Evolutionary conservation across 2,888 invertebrate genomes (phyloP).

Genomic region (Acrobasis repandana): DNA sequence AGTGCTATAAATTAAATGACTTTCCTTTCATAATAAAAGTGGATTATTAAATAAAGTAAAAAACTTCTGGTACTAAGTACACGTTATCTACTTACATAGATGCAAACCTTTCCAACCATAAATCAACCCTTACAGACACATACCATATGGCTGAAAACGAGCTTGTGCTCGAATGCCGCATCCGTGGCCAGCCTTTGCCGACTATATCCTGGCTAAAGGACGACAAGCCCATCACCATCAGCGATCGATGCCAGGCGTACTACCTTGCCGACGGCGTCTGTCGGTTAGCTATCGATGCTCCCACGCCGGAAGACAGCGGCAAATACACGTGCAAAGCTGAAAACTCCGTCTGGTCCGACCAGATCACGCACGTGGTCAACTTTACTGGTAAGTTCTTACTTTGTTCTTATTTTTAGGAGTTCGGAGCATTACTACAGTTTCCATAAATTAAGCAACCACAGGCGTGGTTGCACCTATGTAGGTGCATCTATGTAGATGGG

Average conservation of each 20-base stretch:
- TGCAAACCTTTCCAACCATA: too few relatives aligned
- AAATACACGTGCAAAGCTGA: constrained; percentile 89
- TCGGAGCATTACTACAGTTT: too few relatives aligned
- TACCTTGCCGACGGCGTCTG: constrained; percentile 89
- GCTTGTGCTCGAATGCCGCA: constrained; percentile 89
- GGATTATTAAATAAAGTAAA: too few relatives aligned
- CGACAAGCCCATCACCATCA: constrained; percentile 77
- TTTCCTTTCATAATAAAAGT: too few relatives aligned
- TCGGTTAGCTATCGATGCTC: constrained; percentile 85
- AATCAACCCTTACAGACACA: constrained; percentile 85
- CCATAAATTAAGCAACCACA: too few relatives aligned
- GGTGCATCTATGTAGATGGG: too few relatives aligned
- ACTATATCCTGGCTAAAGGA: constrained; percentile 90
- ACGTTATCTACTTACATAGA: too few relatives aligned
- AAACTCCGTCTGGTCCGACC: constrained; percentile 87
- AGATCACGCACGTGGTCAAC: constrained; percentile 88
- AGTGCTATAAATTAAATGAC: too few relatives aligned
- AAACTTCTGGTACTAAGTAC: too few relatives aligned
- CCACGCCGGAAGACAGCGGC: constrained; percentile 87
- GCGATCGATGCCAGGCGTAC: constrained; percentile 84
- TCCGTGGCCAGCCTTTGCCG: constrained; percentile 89
- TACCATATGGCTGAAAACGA: constrained; percentile 89
- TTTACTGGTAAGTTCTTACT: constrained; percentile 82
- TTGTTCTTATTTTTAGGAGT: too few relatives aligned
- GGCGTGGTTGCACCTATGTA: too few relatives aligned